Evolutionary conservation across 1,140 invertebrate species (phyloP).

Genomic region (Portunus trituberculatus): DNA sequence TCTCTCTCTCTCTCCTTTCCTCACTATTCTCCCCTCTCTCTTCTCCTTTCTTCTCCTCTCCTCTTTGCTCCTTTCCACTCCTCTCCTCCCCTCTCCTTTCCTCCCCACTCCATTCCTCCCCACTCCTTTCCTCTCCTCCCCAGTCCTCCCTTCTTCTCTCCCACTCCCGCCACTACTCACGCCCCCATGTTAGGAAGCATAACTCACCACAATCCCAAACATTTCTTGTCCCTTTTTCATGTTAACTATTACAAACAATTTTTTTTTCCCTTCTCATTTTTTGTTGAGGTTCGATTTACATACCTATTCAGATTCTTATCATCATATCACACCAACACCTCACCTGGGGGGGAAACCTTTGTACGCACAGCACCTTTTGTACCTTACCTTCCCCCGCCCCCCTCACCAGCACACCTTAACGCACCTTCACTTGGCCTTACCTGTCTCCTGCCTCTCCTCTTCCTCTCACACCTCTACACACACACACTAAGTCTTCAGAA

Average conservation of each 20-base stretch:
- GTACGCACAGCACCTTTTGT: no score
- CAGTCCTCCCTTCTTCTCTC: neutral
- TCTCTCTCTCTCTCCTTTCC: neutral
- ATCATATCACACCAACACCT: no score
- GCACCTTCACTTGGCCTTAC: neutral
- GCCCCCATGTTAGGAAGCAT: no score
- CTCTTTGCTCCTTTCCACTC: neutral
- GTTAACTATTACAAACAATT: neutral
- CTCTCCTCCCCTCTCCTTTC: neutral
- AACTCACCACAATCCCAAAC: neutral
- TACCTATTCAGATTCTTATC: no score
- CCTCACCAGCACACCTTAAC: neutral
- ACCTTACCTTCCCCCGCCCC: no score
- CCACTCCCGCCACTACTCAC: neutral
- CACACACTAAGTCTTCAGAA: neutral
- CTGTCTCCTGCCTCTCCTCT: neutral
- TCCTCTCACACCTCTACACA: neutral
- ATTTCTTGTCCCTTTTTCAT: neutral
- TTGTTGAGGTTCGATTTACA: no score
- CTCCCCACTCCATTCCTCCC: neutral
- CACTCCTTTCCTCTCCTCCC: no score
- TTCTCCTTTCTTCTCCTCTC: neutral
- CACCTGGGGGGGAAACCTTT: no score
- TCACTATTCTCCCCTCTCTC: neutral
- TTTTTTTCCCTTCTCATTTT: neutral